A percentile compares a stretch with the other conserved stretches of the same genome.
phyloP scores from a whole-genome alignment of 2,797 vertebrate species.

The Sebastiscus tertius region DNA sequence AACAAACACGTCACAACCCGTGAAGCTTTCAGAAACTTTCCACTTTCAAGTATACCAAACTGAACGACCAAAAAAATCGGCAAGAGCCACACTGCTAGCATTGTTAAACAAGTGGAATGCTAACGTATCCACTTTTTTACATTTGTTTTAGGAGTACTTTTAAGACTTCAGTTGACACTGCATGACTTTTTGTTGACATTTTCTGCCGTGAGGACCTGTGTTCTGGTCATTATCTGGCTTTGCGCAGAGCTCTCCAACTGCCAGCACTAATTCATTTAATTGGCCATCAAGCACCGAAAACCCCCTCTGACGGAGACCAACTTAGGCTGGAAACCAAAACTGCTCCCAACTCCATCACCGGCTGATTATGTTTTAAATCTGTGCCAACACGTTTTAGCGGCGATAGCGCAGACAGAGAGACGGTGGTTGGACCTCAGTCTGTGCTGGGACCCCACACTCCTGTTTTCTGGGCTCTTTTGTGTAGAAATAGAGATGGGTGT shows the following conservation, averaged over 20 bases:
- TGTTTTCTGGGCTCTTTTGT: conserved; percentile 2
- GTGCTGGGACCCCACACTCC: background rate
- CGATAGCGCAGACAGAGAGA: background rate
- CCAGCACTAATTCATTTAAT: conserved; percentile 62
- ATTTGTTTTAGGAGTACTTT: background rate
- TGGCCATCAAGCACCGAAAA: conserved; percentile 44
- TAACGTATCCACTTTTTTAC: background rate
- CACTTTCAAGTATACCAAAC: background rate
- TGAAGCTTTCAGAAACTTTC: too few species aligned
- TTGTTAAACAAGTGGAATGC: background rate
- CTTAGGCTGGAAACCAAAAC: conserved; percentile 8
- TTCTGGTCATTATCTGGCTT: conserved; percentile 38
- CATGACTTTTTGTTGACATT: conserved; percentile 26
- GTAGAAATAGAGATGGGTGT: conserved; percentile 6
- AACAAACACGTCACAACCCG: too few species aligned
- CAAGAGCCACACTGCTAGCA: background rate
- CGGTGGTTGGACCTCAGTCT: background rate
- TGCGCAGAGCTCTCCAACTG: conserved; percentile 20
- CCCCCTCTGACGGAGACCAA: conserved; percentile 5
- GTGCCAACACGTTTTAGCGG: conserved; percentile 17
- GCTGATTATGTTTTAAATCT: conserved; percentile 25
- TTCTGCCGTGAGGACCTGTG: background rate
- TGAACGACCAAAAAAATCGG: background rate
- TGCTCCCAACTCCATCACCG: background rate
- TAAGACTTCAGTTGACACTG: background rate